Evolutionary conservation across 1,140 invertebrate species (phyloP).

Genomic region (Oscheius sp.): DNA sequence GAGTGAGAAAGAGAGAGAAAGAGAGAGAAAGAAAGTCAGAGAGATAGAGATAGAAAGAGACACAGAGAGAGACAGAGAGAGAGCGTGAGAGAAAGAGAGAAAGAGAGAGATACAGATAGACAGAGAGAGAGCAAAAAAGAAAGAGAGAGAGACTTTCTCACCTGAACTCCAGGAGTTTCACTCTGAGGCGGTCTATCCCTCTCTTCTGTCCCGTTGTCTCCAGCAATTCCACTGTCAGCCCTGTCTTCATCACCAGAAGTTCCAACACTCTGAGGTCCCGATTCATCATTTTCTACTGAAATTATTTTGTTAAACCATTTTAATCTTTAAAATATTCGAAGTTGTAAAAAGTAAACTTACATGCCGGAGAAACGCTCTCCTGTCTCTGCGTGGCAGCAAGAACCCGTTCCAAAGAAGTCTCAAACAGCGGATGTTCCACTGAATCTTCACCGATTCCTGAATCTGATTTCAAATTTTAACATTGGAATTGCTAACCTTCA

Average conservation of each 20-base stretch:
- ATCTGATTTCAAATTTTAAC: no score
- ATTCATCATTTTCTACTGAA: constrained; percentile 31
- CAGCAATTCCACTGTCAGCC: background rate
- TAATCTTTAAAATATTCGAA: background rate
- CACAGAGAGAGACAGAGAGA: no score
- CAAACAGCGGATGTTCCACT: background rate
- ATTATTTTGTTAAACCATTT: background rate
- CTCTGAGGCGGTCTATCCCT: background rate
- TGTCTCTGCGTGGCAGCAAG: constrained; percentile 11
- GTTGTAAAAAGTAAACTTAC: background rate
- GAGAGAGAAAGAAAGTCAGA: no score
- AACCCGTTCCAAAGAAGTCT: constrained; percentile 5
- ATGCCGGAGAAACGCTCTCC: constrained; percentile 16
- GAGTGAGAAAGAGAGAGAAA: no score
- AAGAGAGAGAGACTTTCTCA: no score
- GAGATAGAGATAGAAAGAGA: no score
- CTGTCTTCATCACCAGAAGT: constrained; percentile 11
- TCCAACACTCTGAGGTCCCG: constrained; percentile 28
- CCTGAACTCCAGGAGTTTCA: no score
- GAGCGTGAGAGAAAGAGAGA: no score
- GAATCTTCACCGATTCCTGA: background rate
- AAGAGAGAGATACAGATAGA: no score
- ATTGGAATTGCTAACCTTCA: no score
- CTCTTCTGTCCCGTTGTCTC: constrained; percentile 8
- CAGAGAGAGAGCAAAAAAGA: no score